Conservation (phyloP, 2,888 invertebrate genomes). For the Lampropteryx suffumata region DNA sequence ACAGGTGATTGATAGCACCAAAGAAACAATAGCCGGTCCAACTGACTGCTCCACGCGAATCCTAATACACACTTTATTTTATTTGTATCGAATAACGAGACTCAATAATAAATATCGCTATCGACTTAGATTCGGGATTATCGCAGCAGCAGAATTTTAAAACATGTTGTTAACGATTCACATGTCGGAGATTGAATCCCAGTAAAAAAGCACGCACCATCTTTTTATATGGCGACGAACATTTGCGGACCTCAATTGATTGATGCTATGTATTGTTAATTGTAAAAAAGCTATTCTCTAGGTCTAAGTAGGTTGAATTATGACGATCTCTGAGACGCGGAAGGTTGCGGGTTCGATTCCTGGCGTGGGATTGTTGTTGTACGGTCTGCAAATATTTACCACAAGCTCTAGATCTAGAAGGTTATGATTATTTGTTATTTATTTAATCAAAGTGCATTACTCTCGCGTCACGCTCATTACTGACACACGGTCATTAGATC, state of each 20-base stretch:
- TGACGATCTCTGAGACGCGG: too few relatives aligned
- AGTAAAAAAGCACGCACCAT: slow-evolving; percentile 34
- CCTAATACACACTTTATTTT: slow-evolving; percentile 82
- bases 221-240: slow-evolving; percentile 32
- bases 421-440: too few relatives aligned
- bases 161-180: slow-evolving; percentile 47
- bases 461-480: slow-evolving; percentile 37
- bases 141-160: slow-evolving; percentile 63
- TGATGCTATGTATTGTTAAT: slow-evolving; percentile 33
- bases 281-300: slow-evolving; percentile 26
- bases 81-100: slow-evolving; percentile 75
- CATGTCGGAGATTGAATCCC: slow-evolving; percentile 38
- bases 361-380: too few relatives aligned
- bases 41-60: slow-evolving; percentile 71
- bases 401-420: too few relatives aligned
- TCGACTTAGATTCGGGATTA: slow-evolving; percentile 71
- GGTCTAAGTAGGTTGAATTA: slow-evolving; percentile 16
- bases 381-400: too few relatives aligned
- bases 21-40: slow-evolving; percentile 78
- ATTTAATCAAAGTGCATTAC: slow-evolving; percentile 9
- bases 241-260: slow-evolving; percentile 29
- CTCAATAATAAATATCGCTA: slow-evolving; percentile 73
- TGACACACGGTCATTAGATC: slow-evolving; percentile 49
- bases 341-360: too few relatives aligned
- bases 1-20: slow-evolving; percentile 77